Conservation (phyloP, 2,797 vertebrate genomes). For the Gobio occitaniae region DNA sequence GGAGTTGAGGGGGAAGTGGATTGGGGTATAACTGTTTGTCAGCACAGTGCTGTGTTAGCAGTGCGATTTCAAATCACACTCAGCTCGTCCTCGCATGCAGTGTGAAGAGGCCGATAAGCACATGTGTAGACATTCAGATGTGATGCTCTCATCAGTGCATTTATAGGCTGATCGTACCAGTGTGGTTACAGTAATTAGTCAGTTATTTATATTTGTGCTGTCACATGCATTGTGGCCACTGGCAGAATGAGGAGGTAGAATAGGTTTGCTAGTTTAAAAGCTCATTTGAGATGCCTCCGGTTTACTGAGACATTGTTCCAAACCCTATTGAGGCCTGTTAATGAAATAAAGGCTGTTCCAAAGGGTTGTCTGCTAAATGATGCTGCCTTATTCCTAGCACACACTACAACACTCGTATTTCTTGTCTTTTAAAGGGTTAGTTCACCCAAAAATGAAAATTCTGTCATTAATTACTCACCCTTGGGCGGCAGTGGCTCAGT, state of each 20-base stretch:
- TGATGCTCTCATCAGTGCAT: slow-evolving; percentile 14
- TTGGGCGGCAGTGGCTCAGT: too few species aligned
- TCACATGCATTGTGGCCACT: not conserved
- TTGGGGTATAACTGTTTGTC: not conserved
- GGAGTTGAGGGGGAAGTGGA: slow-evolving; percentile 4
- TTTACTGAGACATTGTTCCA: slow-evolving; percentile 6
- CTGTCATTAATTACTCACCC: too few species aligned
- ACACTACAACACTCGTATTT: not conserved
- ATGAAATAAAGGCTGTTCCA: not conserved
- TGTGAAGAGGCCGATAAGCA: slow-evolving; percentile 16
- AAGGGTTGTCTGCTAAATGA: not conserved
- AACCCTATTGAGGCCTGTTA: not conserved
- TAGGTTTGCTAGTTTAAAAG: not conserved
- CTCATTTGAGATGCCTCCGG: not conserved
- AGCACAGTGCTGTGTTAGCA: slow-evolving; percentile 52
- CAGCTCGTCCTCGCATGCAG: not conserved
- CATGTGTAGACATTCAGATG: not conserved
- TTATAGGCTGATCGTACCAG: not conserved
- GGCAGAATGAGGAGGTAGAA: not conserved
- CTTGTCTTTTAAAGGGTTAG: not conserved
- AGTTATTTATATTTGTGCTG: slow-evolving; percentile 1
- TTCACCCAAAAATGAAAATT: too few species aligned
- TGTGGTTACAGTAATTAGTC: slow-evolving; percentile 15
- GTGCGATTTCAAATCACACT: slow-evolving; percentile 25
- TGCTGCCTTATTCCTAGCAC: not conserved